phyloP scores from a whole-genome alignment of 2,113 vertebrate genomes.

The Eudorcas thomsonii region DNA sequence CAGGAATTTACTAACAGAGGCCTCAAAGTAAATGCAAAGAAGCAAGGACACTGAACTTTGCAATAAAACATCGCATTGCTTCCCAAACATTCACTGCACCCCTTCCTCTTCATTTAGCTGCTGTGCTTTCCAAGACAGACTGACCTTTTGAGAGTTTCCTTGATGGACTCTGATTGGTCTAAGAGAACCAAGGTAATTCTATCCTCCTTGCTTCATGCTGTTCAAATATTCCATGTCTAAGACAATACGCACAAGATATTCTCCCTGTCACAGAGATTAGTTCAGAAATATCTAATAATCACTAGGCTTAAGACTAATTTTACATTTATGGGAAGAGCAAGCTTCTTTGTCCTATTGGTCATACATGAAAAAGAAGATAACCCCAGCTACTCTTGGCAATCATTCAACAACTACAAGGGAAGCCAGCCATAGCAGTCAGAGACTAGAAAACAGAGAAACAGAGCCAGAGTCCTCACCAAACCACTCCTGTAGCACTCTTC shows the following conservation, averaged over 20 bases:
- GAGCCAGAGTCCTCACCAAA: neutral
- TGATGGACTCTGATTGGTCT: neutral
- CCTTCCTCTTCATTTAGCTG: neutral
- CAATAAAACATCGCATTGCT: neutral
- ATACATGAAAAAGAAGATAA: neutral
- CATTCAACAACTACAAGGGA: neutral
- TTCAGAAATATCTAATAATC: conserved; percentile 25
- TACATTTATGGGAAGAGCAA: neutral
- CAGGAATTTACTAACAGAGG: neutral
- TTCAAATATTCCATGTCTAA: neutral
- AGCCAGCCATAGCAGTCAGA: neutral
- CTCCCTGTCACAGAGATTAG: neutral
- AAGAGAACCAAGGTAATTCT: neutral
- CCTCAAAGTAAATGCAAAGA: conserved; percentile 19
- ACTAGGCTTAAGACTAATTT: neutral
- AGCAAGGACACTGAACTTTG: neutral
- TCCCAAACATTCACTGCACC: neutral
- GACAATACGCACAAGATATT: neutral
- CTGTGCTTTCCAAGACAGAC: neutral
- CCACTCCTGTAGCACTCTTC: neutral
- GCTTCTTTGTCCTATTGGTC: neutral
- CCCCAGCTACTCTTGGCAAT: neutral
- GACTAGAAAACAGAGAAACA: neutral
- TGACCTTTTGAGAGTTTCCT: conserved; percentile 9
- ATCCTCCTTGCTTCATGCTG: neutral